phyloP scores from a whole-genome alignment of 2,888 invertebrate genomes.

The Phasia obesa region DNA sequence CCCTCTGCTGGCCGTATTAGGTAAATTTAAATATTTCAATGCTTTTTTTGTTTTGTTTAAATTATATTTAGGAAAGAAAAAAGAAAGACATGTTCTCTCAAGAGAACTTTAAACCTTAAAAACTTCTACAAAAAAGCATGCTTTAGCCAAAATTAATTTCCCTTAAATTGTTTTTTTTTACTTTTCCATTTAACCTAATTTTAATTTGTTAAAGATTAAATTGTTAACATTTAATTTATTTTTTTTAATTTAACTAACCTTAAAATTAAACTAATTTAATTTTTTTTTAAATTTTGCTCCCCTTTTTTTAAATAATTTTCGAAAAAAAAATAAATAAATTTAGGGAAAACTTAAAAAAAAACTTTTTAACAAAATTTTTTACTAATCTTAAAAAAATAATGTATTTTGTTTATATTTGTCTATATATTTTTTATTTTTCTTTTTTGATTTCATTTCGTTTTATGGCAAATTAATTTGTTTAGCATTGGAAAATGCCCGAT shows the following conservation, averaged over 20 bases:
- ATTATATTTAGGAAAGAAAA: neutral
- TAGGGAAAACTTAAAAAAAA: slow-evolving; percentile 3
- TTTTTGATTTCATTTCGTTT: slow-evolving; percentile 73
- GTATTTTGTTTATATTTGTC: slow-evolving; percentile 67
- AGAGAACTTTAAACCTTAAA: neutral
- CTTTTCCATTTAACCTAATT: neutral
- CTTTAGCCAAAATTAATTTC: slow-evolving; percentile 52
- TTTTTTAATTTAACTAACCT: neutral
- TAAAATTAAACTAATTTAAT: neutral
- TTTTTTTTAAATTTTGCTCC: slow-evolving; percentile 9
- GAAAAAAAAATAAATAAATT: neutral
- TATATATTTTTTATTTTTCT: slow-evolving; percentile 67
- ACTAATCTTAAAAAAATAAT: slow-evolving; percentile 61
- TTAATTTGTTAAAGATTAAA: slow-evolving; percentile 7
- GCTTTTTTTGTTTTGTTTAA: neutral
- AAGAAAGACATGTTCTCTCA: neutral
- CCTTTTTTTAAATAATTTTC: slow-evolving; percentile 9
- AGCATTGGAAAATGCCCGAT: slow-evolving; percentile 90
- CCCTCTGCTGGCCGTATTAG: slow-evolving; percentile 89
- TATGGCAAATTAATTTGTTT: slow-evolving; percentile 82
- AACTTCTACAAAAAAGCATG: slow-evolving; percentile 22
- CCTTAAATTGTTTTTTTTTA: slow-evolving; percentile 5
- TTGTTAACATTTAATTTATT: neutral
- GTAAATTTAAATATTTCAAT: slow-evolving; percentile 82
- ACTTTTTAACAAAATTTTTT: slow-evolving; percentile 54